Base-by-base conservation (phyloP, 2,113 vertebrate genomes). In the Triplophysa tibetana region DNA sequence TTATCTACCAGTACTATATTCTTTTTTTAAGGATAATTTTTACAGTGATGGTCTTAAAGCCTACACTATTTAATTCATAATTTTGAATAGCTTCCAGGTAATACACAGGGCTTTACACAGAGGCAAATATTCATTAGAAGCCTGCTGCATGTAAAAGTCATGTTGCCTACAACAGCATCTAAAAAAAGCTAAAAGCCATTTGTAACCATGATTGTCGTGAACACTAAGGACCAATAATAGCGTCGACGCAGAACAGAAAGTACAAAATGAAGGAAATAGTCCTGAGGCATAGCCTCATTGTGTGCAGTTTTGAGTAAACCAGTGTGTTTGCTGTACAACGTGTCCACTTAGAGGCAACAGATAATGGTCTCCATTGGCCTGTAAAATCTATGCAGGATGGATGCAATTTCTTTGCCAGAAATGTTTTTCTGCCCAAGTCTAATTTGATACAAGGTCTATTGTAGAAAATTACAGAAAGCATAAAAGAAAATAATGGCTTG, bases 341-440 rank as follows among this genome's bases (percentile, higher is more conserved):
- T 68, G 76, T 79, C 66, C 74, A 63, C 24, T 41, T 70, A 17
- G 29, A 68, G 72, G 66, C 61, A 38, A 68, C 52, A 77, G 41
- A 26, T 70, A 54, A 63, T 52, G 56, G 70, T 73, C 84, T 81
- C 79, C n/a, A 64, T 26, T 70, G 80, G 68, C 67, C 64, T 72
- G 33, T 77, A 67, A 80, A 77, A 69, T 24, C 79, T 54, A 66
- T 74, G 79, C 72, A 75, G 79, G 63, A 65, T 75, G 63, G 58
- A 45, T 81, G 54, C 38, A 6, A 33, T 61, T 11, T 45, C 48
- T 24, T 65, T 24, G 41, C 56, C 68, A 9, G 24, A 23, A 29
- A 11, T 17, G 21, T 74, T 70, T 56, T 73, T 26, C 41, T 48
- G 69, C 26, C 78, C 61, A 80, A 80, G 63, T 54, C 33, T 24